Base-by-base conservation (phyloP, 2,888 invertebrate species). In the Lamproptera curius region DNA sequence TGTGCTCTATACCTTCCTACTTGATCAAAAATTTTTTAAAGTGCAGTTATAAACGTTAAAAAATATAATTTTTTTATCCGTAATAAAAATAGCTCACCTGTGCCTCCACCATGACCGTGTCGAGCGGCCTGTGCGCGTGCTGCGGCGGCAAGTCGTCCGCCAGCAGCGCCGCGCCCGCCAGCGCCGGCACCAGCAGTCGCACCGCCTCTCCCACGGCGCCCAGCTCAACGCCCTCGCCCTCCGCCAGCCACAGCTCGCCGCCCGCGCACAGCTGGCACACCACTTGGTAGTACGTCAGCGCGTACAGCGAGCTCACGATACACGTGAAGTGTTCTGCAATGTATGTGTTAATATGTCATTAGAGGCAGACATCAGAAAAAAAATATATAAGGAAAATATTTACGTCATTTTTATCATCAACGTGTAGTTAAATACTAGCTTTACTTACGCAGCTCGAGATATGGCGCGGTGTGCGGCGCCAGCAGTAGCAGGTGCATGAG, bases 221-320 rank as follows among this genome's bases (percentile, higher is more conserved):
- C 46, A 54, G 8, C 47, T 52, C 20, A 55, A 41, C 23, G 46
- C 53, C 17, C 54, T 53, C 49, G 34, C 49, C 44, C 26, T 53
- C 63, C 8, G 62, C 72, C 23, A 90, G 80, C 51, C 88, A 86
- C 16, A 93, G 93, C 34, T 91, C 91, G 33, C 91, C 90, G 66
- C 93, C 85, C 54, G 93, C 93, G 46, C 93, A 91, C 54, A 96
- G 88, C 78, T 95, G 95, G 44, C 94, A 91, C 55, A 97, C 91
- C 39, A 96, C 93, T 90, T 97, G 97, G 76, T 97, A 94, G 85
- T 95, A 97, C 52, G 94, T 89, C 54, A 97, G 90, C 75, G 97
- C 95, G 89, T 95, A 98, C 56, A 97, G 90, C 56, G 94, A 92
- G 73, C 94, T 94, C 1, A 97, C 95, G 64, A 97, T 92, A 70